A percentile compares a stretch with the other conserved stretches of the same genome.
Conservation (phyloP, 2,888 invertebrate genomes). For the Lissocephala sabroskyi region DNA sequence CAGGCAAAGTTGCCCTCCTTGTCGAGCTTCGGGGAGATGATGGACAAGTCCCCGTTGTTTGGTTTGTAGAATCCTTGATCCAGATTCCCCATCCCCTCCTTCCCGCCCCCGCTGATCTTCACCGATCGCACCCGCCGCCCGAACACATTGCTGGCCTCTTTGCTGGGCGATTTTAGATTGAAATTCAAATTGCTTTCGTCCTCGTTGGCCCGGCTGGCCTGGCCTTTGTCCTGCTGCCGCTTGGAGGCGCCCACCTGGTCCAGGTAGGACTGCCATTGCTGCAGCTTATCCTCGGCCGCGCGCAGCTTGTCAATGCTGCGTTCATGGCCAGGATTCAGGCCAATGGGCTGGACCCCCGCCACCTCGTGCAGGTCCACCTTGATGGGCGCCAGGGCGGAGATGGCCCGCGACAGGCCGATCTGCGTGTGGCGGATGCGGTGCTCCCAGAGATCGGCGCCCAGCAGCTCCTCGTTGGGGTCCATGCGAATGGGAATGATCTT, state of each 20-base stretch:
- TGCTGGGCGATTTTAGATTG: constrained; percentile 30
- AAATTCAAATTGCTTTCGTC: constrained; percentile 31
- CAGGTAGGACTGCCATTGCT: constrained; percentile 69
- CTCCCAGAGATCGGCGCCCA: constrained; percentile 92
- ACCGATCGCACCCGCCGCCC: constrained; percentile 48
- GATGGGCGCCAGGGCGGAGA: constrained; percentile 81
- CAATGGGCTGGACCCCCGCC: constrained; percentile 71
- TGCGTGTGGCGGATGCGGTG: constrained; percentile 83
- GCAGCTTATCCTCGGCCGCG: constrained; percentile 69
- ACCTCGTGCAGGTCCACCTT: constrained; percentile 73
- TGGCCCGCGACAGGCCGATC: constrained; percentile 81
- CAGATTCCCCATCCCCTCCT: constrained; percentile 18
- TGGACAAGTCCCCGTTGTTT: constrained; percentile 55
- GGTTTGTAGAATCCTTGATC: constrained; percentile 51
- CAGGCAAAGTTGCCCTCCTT: constrained; percentile 68
- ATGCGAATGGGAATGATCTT: constrained; percentile 87
- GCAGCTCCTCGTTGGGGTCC: constrained; percentile 86
- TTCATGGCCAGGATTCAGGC: constrained; percentile 79
- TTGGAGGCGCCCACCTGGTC: constrained; percentile 55
- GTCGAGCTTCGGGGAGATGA: constrained; percentile 39
- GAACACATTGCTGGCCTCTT: constrained; percentile 43
- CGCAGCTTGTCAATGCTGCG: constrained; percentile 64
- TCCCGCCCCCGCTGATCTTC: constrained; percentile 31
- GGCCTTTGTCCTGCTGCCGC: constrained; percentile 20
- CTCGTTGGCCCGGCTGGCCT: constrained; percentile 15